These are phyloP conservation scores for Myoxocephalus aenaeus DNA, from an alignment of 2,797 vertebrate species.

Conservation along the genomic window DNA sequence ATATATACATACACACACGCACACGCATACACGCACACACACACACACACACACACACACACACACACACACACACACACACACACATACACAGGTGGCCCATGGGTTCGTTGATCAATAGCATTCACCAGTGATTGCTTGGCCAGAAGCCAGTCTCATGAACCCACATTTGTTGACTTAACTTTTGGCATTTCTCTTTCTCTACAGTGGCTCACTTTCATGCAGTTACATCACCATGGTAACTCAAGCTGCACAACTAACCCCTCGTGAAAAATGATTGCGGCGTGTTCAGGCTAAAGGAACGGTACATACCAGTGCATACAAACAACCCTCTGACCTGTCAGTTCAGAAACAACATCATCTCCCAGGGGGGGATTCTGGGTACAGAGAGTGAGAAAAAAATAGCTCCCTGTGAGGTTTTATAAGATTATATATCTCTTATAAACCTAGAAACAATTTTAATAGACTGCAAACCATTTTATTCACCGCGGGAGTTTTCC, in stretches of 20 bases:
- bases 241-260: conserved; percentile 1
- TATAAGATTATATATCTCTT: neutral
- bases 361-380: neutral
- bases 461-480: too few species aligned
- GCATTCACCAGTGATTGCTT: neutral
- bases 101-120: neutral
- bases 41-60: too few species aligned
- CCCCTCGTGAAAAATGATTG: neutral
- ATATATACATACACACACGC: too few species aligned
- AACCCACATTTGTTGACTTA: conserved; percentile 1
- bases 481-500: too few species aligned
- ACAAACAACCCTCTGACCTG: too few species aligned
- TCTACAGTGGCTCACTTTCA: neutral
- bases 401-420: neutral
- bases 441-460: too few species aligned
- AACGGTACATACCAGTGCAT: too few species aligned
- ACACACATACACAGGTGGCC: too few species aligned
- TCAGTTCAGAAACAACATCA: neutral
- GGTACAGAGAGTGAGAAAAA: neutral
- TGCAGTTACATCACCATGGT: conserved; percentile 10
- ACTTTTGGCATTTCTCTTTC: conserved; percentile 1
- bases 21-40: too few species aligned
- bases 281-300: neutral
- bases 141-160: neutral
- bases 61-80: too few species aligned